Evolutionary conservation across 2,797 vertebrate species (phyloP), one percentile per base, ranked within the genome.

Genomic region (Australoheros facetus): DNA sequence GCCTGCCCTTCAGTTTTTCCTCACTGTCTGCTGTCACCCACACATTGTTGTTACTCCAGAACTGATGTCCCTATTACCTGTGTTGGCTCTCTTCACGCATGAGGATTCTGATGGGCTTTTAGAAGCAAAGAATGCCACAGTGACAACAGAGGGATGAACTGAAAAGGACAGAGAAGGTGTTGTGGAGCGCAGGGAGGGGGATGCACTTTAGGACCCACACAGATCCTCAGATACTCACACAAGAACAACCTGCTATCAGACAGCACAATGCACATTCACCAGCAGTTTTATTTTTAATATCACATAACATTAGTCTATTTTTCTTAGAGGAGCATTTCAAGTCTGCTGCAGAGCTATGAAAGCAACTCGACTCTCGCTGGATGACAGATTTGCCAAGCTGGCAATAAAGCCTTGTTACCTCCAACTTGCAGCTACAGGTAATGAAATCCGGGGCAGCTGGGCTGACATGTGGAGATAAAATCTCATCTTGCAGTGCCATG

Each of bases 391-490:
- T 80, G 59, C 80, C 84, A 26, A 45, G 78, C 48, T 57, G 76
- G 78, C 86, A 90, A 92, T 91, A 89, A 90, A 88, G 32, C 71
- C 82, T 73, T 56, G 86, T 89, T 91, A 89, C 83, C 75, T 86
- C 80, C 82, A 84, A 81, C 86, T 89, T 23, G 17, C 84, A 88
- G 85, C 66, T 85, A 75, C 70, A 80, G 60, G 82, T 89, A 91
- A 92, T 92, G 79, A 84, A 85, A 93, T 89, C 83, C 48, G 53
- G 58, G 58, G 58, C 53, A 56, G 76, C 75, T 26, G 53, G 69
- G 78, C 32, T 73, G 59, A 88, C 90, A 77, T n/a, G 53, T 54
- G 71, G 79, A 82, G 55, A 54, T 73, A 73, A 88, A 92, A 91
- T 87, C 85, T 92, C 77, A 92, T 93, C 89, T 85, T 4, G 4